These are phyloP conservation scores for Meiosimyza decipiens DNA, from an alignment of 2,888 invertebrate species.

Conservation along the genomic window DNA sequence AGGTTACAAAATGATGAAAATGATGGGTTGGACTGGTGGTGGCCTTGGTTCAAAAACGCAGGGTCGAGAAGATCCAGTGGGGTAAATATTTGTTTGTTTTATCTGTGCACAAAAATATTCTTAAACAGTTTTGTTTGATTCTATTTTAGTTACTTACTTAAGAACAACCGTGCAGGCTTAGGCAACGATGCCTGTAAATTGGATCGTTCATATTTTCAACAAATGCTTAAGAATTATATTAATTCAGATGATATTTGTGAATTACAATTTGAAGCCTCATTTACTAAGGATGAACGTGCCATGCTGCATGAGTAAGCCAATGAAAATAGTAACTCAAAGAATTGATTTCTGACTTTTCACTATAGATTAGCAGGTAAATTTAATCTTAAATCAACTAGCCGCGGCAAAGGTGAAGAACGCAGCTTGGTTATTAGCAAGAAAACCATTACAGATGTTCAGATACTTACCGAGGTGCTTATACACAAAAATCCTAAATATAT, in stretches of 20 bases:
- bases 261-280: conserved; percentile 72
- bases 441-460: conserved; percentile 49
- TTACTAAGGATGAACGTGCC: conserved; percentile 74
- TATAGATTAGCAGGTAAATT: conserved; percentile 65
- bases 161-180: conserved; percentile 62
- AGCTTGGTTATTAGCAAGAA: conserved; percentile 62
- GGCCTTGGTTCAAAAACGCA: conserved; percentile 73
- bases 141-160: conserved; percentile 57
- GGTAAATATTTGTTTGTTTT: conserved; percentile 45
- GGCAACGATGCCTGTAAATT: conserved; percentile 54
- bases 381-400: conserved; percentile 69
- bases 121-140: background rate
- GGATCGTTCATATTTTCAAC: conserved; percentile 55
- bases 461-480: conserved; percentile 57
- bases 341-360: background rate
- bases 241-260: conserved; percentile 70
- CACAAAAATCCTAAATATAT: conserved; percentile 56
- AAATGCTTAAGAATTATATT: conserved; percentile 64
- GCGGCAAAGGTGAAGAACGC: conserved; percentile 67
- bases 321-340: background rate
- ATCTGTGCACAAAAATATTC: too few species aligned
- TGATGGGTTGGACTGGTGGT: conserved; percentile 81
- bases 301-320: conserved; percentile 69
- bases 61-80: conserved; percentile 75
- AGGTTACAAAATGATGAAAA: conserved; percentile 71